Base-by-base conservation (phyloP, 2,797 vertebrate genomes). In the Tapera naevia region DNA sequence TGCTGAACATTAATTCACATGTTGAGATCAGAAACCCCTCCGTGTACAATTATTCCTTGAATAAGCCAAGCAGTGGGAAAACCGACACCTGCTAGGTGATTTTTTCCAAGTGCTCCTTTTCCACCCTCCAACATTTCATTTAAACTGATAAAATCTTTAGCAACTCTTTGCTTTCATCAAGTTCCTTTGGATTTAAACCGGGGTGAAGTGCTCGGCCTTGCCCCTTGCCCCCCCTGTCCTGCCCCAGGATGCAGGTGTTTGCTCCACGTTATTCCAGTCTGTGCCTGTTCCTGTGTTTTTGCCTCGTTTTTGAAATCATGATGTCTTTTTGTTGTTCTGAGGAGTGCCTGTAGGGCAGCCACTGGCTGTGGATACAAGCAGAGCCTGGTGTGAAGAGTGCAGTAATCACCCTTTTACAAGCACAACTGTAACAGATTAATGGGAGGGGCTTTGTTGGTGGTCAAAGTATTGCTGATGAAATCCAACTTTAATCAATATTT, bases 221-320 rank as follows among this genome's bases (percentile, higher is more conserved):
- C 45, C 30, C 25, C 28, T 39, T 37, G 17, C 61, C 62, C 30
- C 18, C 3, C 17, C n/a, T 13, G 37, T 72, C 51, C n/a, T 32
- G 41, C 18, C 56, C 65, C 1, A 3, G 64, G 33, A 17, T 27
- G 33, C 51, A 33, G 56, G 39, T 4, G 37, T 80, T 82, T 60
- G 12, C 91, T 91, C 95, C 58, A 39, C 80, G 27, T 69, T 91
- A 53, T 78, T 94, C 69, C 93, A 80, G 61, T 81, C 30, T 94
- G 91, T 92, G 94, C 85, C 93, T 82, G 13, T 88, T 86, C 35
- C 79, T 30, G 27, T 79, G 67, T 10, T 85, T 88, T 21, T 10
- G 64, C 85, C 96, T 96, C 91, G 73, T 96, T 96, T 97, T 92
- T 92, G 50, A 95, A 96, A 84, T 93, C 89, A 32, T 78, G 70